phyloP scores from a whole-genome alignment of 2,113 vertebrate genomes.

The Neomonachus schauinslandi region DNA sequence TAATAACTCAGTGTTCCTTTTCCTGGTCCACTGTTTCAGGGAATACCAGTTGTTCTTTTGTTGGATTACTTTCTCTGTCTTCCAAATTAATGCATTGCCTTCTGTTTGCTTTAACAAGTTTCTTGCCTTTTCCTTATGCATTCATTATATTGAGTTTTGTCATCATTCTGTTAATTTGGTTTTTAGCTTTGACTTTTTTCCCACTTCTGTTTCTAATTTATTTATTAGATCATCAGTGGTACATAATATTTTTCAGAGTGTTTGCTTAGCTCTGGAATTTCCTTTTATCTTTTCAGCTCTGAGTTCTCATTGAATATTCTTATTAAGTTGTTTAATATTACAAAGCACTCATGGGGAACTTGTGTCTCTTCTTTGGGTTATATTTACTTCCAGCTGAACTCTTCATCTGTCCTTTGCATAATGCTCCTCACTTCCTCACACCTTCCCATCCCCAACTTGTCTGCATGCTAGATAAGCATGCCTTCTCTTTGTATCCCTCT shows the following conservation, averaged over 20 bases:
- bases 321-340: not conserved
- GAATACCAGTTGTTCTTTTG: not conserved
- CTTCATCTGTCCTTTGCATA: not conserved
- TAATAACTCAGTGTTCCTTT: not conserved
- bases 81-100: not conserved
- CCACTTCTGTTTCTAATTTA: not conserved
- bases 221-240: not conserved
- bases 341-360: not conserved
- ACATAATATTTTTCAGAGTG: not conserved
- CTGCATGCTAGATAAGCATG: not conserved
- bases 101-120: not conserved
- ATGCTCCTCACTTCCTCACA: not conserved
- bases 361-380: not conserved
- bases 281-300: not conserved
- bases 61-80: not conserved
- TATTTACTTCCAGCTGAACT: not conserved
- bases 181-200: not conserved
- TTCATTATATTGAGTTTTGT: not conserved
- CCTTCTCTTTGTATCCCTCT: not conserved
- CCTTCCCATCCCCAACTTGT: not conserved
- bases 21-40: not conserved
- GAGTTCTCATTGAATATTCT: not conserved
- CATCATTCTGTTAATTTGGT: not conserved
- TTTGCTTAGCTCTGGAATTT: constrained; percentile 12
- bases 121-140: not conserved